A percentile compares a stretch with the other conserved stretches of the same genome.
phyloP scores from a whole-genome alignment of 2,888 invertebrate genomes.

The Brenthis hecate region DNA sequence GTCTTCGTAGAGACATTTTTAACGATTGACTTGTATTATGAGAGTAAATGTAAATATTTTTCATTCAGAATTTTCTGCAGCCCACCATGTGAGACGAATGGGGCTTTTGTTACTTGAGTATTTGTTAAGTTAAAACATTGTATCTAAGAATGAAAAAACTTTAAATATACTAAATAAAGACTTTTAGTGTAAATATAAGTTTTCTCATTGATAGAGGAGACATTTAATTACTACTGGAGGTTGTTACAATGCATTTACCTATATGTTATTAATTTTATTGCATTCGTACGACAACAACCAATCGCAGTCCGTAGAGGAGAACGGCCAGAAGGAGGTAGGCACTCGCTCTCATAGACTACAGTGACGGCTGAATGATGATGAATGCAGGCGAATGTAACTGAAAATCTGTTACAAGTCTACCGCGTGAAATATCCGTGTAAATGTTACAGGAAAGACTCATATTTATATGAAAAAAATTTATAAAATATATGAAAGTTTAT shows the following conservation, averaged over 20 bases:
- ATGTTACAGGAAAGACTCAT: neutral
- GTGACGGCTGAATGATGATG: conserved; percentile 52
- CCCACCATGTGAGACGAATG: conserved; percentile 73
- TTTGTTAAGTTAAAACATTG: conserved; percentile 64
- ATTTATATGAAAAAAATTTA: neutral
- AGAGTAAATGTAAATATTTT: conserved; percentile 79
- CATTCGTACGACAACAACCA: conserved; percentile 82
- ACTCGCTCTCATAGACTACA: conserved; percentile 61
- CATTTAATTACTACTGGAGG: conserved; percentile 71
- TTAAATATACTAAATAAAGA: conserved; percentile 65
- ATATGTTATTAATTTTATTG: conserved; percentile 82
- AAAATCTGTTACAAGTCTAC: conserved; percentile 7
- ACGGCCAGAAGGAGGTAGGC: conserved; percentile 82
- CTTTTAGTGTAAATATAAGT: conserved; percentile 64
- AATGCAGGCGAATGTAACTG: conserved; percentile 16
- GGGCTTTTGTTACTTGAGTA: conserved; percentile 75
- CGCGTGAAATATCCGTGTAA: conserved; percentile 1
- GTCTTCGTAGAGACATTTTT: conserved; percentile 80
- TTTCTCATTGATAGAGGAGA: conserved; percentile 64
- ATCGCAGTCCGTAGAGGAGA: conserved; percentile 82
- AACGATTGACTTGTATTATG: conserved; percentile 72
- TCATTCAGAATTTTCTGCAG: conserved; percentile 64
- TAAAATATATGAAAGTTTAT: too few relatives aligned
- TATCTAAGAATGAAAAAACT: conserved; percentile 66
- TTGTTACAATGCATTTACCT: conserved; percentile 80